A percentile compares a stretch with the other conserved stretches of the same genome.
Evolutionary conservation across 2,797 vertebrate genomes (phyloP).

Genomic region (Scomberomorus guttatus): DNA sequence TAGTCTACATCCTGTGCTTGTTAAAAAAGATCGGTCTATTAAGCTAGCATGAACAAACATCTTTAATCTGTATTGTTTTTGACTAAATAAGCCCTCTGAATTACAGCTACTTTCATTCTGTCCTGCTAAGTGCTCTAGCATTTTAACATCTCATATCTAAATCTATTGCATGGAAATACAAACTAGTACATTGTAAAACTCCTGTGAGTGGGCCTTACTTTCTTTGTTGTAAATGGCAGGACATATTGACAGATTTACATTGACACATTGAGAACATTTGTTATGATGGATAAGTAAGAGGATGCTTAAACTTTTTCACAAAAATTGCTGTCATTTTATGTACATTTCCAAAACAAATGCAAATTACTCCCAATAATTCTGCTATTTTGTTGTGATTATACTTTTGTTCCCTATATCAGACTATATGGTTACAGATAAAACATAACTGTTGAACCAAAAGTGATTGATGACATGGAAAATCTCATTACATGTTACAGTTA

Average conservation of each 20-base stretch:
- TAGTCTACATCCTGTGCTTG: slow-evolving; percentile 69
- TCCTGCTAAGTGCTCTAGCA: slow-evolving; percentile 14
- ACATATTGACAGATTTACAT: background rate
- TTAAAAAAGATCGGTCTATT: slow-evolving; percentile 52
- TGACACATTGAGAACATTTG: background rate
- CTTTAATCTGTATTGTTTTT: slow-evolving; percentile 62
- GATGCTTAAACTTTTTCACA: background rate
- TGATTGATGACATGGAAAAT: background rate
- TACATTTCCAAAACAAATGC: background rate
- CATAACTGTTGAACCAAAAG: background rate
- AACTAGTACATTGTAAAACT: background rate
- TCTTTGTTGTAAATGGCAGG: background rate
- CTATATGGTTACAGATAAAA: background rate
- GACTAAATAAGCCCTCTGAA: slow-evolving; percentile 46
- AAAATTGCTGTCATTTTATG: background rate
- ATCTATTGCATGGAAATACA: slow-evolving; percentile 17
- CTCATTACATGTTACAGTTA: background rate
- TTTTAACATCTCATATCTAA: slow-evolving; percentile 18
- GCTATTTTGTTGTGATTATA: background rate
- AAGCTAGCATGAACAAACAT: slow-evolving; percentile 57
- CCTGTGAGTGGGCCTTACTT: background rate
- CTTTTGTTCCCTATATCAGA: background rate
- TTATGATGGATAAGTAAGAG: background rate
- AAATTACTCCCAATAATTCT: background rate
- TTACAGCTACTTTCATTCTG: slow-evolving; percentile 30